Evolutionary conservation across 2,797 vertebrate species (phyloP).

Genomic region (Brachyrhaphis roseni): DNA sequence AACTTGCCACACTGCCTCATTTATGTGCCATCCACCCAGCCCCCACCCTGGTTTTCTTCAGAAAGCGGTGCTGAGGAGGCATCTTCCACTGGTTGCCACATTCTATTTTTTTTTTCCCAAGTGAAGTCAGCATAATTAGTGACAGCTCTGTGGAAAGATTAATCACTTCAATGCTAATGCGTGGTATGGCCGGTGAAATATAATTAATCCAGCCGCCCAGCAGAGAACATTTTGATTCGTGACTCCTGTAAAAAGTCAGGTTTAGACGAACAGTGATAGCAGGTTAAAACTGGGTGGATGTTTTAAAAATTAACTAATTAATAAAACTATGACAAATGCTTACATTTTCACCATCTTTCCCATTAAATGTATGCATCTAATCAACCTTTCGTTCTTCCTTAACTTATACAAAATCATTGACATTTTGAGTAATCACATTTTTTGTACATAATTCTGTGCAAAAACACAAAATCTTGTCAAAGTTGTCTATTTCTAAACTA

Average conservation of each 20-base stretch:
- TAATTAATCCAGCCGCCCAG: constrained; percentile 59
- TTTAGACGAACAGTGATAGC: constrained; percentile 14
- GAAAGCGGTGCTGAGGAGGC: constrained; percentile 72
- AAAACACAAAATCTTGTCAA: not conserved
- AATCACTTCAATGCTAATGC: constrained; percentile 67
- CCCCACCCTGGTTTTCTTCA: constrained; percentile 27
- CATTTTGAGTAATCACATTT: not conserved
- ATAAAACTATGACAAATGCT: constrained; percentile 3
- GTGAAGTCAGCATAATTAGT: constrained; percentile 76
- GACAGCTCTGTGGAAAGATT: constrained; percentile 74
- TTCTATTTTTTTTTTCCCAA: constrained; percentile 60
- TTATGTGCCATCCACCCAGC: constrained; percentile 56
- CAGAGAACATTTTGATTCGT: constrained; percentile 48
- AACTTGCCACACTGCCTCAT: constrained; percentile 64
- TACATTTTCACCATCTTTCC: not conserved
- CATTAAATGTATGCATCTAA: not conserved
- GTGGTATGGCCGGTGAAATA: constrained; percentile 48
- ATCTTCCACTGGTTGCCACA: constrained; percentile 59
- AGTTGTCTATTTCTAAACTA: not conserved
- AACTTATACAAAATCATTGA: not conserved
- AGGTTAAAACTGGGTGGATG: constrained; percentile 3
- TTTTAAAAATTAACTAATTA: constrained; percentile 11
- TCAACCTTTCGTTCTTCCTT: not conserved
- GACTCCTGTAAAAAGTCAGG: constrained; percentile 19
- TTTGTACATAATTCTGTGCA: not conserved